A percentile compares a stretch with the other conserved stretches of the same genome.
Conservation (phyloP, 2,888 invertebrate species). For the Erannis defoliaria region DNA sequence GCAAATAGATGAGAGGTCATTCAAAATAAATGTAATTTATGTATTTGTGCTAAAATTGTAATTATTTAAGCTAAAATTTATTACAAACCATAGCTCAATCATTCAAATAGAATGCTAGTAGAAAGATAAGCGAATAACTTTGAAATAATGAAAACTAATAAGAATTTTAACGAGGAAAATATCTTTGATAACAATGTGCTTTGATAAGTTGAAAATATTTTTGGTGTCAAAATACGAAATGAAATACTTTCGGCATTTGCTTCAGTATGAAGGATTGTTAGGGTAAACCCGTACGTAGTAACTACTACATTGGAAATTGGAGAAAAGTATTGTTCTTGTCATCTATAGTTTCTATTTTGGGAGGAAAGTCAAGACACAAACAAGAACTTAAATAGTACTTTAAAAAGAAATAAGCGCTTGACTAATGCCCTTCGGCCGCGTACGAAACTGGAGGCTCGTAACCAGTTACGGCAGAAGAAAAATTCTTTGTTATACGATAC, state of each 20-base stretch:
- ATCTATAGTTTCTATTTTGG: neutral
- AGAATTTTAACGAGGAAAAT: neutral
- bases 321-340: neutral
- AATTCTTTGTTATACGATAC: too few relatives aligned
- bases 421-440: too few relatives aligned
- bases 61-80: neutral
- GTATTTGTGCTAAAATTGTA: constrained; percentile 3
- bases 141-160: neutral
- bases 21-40: too few relatives aligned
- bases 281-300: neutral
- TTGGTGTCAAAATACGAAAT: neutral
- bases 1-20: too few relatives aligned
- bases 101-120: neutral
- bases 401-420: neutral
- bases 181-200: neutral
- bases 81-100: neutral
- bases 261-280: neutral
- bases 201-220: neutral
- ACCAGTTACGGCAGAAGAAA: too few relatives aligned
- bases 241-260: neutral
- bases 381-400: neutral
- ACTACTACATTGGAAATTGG: neutral
- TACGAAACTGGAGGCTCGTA: too few relatives aligned
- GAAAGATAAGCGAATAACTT: neutral
- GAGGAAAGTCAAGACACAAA: constrained; percentile 1